Base-by-base conservation (phyloP, 2,888 invertebrate genomes). In the Microctonus aethiopoides region DNA sequence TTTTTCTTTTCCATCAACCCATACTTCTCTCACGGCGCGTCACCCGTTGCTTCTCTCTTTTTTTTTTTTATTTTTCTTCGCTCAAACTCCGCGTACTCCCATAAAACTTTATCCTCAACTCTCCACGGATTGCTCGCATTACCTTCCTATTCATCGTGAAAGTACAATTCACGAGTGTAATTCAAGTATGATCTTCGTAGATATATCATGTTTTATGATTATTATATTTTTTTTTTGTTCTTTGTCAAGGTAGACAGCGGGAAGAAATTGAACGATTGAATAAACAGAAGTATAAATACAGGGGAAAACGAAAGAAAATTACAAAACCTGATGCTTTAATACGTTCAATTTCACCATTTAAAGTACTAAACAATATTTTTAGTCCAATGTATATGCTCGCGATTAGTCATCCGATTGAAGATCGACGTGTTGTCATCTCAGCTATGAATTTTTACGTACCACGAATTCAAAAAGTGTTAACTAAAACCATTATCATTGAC, bases 301-400 rank as follows among this genome's bases (percentile, higher is more conserved):
- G 64, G 52, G 59, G 52, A 24, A 73, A 71, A 67, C 75, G 62
- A 57, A 72, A 57, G 26, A 46, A 46, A 7, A 36, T 51, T 2
- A 41, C 51, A 52, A 76, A 71, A 65, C 92, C 93, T 0, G 88
- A 89, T 11, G 90, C 89, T 0, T 82, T 94, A 52, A 81, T 88
- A 0, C 87, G 89, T 22, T 90, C 91, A 71, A 88, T 90, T 51
- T 93, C 94, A 0, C 88, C 89, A 0, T 90, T 88, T 68, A 90
- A 90, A 81, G 81, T 88, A 68, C 86, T 92, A 13, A 90, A 92
- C 82, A 88, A 91, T 52, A 84, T 88, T 39, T 87, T 93, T 32
- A 90, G 89, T 73, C 94, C 94, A 0, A 86, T 88, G 41, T 94
- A 91, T 79, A 89, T 89, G 81, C 87, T 89, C 70, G 84, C 87